Evolutionary conservation across 2,113 vertebrate species (phyloP).

Genomic region (Myotis brandtii): DNA sequence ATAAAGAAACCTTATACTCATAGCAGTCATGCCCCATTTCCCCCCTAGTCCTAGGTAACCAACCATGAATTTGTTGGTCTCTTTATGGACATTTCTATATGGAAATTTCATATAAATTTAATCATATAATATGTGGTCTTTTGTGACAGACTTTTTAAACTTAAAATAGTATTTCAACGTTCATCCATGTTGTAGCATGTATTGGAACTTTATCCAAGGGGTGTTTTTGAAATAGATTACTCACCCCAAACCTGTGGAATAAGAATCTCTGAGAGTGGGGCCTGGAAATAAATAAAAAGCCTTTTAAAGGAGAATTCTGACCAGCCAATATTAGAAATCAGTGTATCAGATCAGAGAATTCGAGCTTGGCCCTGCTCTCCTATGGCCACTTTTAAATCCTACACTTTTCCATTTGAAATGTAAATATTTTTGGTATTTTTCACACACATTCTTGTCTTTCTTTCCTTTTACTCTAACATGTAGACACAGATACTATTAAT

Average conservation of each 20-base stretch:
- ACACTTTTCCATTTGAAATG: slow-evolving; percentile 19
- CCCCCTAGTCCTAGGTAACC: neutral
- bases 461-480: slow-evolving; percentile 5
- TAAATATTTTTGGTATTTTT: slow-evolving; percentile 21
- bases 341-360: neutral
- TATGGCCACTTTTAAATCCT: neutral
- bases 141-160: neutral
- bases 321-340: neutral
- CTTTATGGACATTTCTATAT: neutral
- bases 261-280: neutral
- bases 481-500: neutral
- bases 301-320: neutral
- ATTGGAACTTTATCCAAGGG: neutral
- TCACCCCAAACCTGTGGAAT: neutral
- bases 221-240: slow-evolving; percentile 17
- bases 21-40: neutral
- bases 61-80: neutral
- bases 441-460: neutral
- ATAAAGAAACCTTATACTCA: neutral
- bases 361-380: neutral
- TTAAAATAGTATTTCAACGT: neutral
- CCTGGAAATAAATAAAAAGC: neutral
- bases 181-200: neutral
- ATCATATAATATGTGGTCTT: neutral
- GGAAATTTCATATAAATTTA: neutral